Evolutionary conservation across 2,888 invertebrate species (phyloP).

Genomic region (Erebia aethiops): DNA sequence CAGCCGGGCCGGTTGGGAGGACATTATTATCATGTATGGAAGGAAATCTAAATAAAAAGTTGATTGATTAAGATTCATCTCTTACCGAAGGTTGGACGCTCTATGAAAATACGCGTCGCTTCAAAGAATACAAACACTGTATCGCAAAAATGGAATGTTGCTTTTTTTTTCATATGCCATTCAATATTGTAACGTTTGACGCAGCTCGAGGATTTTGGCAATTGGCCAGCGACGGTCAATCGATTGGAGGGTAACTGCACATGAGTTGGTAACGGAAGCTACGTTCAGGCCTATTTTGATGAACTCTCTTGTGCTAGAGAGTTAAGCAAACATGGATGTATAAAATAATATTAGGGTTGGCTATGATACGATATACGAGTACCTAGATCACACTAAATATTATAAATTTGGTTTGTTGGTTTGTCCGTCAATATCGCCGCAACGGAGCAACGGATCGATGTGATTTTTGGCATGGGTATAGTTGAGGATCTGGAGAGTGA

Average conservation of each 20-base stretch:
- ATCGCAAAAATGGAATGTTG: constrained; percentile 9
- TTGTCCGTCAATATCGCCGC: too few species aligned
- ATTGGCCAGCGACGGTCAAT: constrained; percentile 55
- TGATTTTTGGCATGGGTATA: too few species aligned
- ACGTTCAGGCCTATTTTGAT: neutral
- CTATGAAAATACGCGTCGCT: neutral
- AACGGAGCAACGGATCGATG: too few species aligned
- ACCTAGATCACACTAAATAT: too few species aligned
- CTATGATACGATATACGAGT: too few species aligned
- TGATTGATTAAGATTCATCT: neutral
- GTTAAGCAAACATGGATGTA: neutral
- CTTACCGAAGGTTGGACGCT: neutral
- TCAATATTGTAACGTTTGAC: constrained; percentile 53
- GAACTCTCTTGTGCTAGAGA: neutral
- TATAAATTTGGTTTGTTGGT: too few species aligned
- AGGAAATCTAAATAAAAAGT: neutral
- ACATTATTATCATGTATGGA: too few species aligned
- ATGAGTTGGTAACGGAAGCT: neutral
- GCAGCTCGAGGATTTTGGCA: constrained; percentile 56
- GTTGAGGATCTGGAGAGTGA: too few species aligned
- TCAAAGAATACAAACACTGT: constrained; percentile 1
- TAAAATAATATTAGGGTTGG: too few species aligned
- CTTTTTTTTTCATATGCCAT: constrained; percentile 44
- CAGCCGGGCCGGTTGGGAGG: too few species aligned
- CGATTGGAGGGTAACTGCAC: constrained; percentile 46